Evolutionary conservation across 2,888 invertebrate genomes (phyloP), one percentile per base, ranked within the genome.

Genomic region (Tachina grossa): DNA sequence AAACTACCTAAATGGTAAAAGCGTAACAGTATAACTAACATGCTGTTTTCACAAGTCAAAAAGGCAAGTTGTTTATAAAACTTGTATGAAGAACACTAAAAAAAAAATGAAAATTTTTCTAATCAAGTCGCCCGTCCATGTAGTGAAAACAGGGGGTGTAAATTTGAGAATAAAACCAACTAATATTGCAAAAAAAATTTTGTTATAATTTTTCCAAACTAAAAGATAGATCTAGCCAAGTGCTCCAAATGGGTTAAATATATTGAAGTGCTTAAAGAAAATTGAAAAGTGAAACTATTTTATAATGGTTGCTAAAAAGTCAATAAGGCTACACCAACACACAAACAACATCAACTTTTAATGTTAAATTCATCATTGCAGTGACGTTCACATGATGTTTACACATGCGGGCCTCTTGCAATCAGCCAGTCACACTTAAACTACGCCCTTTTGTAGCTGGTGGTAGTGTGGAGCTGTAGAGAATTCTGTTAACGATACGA

Each of bases 211-310:
- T 31, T 31, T 31, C 31, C 31, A 6, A 31, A 31, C 6, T 16
- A 69, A 57, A n/a, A n/a, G n/a, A n/a, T n/a, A n/a, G n/a, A n/a
- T n/a, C n/a, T n/a, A n/a, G n/a, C n/a, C n/a, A n/a, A 43, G 1
- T 13, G 9, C n/a, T n/a, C 59, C 5, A 16, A 45, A 69, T 31
- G 66, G 57, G 76, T 81, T 80, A 80, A 71, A 47, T 22, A 14
- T 16, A 51, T n/a, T 49, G 45, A 22, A 2, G 47, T 57, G 59
- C 61, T 69, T 55, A 39, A 53, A 61, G 47, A 69, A 68, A 83
- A 82, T 82, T 74, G 63, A 71, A 85, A 85, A 85, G 85, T 72
- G 85, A 85, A 85, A 85, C 82, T 82, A 57, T 69, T 69, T 74
- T 69, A 85, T 85, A 43, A 69, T 82, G 78, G 74, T 63, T 74